Evolutionary conservation across 2,797 vertebrate genomes (phyloP).

Genomic region (Poecilia picta): DNA sequence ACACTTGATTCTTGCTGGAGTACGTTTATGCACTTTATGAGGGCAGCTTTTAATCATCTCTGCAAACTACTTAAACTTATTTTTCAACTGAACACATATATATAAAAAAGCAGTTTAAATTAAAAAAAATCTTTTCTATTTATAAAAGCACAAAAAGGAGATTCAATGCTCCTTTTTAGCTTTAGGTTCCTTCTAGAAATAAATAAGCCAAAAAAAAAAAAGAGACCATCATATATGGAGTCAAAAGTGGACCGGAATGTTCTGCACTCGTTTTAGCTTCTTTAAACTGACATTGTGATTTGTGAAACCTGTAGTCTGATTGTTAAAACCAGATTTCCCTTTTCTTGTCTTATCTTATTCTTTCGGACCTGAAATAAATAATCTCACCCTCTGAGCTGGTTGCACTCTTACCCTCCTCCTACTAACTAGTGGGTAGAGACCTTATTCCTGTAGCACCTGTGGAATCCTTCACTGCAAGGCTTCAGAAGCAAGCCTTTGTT

Average conservation of each 20-base stretch:
- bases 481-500: background rate
- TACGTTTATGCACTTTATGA: background rate
- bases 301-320: background rate
- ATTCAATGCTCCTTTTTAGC: background rate
- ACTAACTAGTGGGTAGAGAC: conserved; percentile 16
- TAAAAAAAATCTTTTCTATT: background rate
- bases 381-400: background rate
- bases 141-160: background rate
- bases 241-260: background rate
- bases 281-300: background rate
- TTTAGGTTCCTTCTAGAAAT: background rate
- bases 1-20: background rate
- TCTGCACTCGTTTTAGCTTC: background rate
- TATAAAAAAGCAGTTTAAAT: background rate
- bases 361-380: background rate
- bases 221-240: background rate
- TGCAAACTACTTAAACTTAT: background rate
- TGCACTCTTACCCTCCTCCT: background rate
- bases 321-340: background rate
- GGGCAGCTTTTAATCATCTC: background rate
- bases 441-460: conserved; percentile 28
- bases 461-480: background rate
- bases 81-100: background rate
- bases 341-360: background rate
- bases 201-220: background rate